Percentiles rank a stretch among this genome's conserved stretches.
Conservation (phyloP, 2,888 invertebrate species). For the Limulus polyphemus region DNA sequence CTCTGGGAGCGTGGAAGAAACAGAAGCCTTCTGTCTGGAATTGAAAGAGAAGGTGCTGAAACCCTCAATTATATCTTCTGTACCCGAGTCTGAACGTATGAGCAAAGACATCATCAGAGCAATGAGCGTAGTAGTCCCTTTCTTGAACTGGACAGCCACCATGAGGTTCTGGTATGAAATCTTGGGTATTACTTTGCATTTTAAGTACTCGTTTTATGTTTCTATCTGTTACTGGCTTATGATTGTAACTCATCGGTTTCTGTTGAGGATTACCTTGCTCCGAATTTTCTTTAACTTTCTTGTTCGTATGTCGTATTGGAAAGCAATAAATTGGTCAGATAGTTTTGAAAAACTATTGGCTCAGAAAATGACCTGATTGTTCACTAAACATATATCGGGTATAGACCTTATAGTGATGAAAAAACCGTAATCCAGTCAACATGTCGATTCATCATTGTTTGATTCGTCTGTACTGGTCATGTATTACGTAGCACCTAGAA, state of each 20-base stretch:
- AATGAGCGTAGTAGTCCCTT: conserved; percentile 20
- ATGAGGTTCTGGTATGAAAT: conserved; percentile 21
- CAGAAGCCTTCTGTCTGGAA: conserved; percentile 12
- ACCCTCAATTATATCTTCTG: conserved; percentile 12
- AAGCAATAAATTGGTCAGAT: no score
- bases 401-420: no score
- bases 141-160: conserved; percentile 23
- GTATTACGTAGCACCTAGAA: no score
- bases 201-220: conserved; percentile 13
- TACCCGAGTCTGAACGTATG: conserved; percentile 18
- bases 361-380: no score
- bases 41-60: conserved; percentile 20
- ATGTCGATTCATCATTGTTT: no score
- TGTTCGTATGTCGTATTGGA: conserved; percentile 5
- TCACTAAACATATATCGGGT: no score
- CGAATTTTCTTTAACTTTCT: conserved; percentile 19
- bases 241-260: conserved; percentile 15
- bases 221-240: conserved; percentile 18
- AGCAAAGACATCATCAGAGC: conserved; percentile 20
- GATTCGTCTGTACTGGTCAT: no score
- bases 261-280: conserved; percentile 11
- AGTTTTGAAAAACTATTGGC: no score
- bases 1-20: conserved; percentile 21
- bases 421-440: no score
- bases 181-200: conserved; percentile 13